Base-by-base conservation (phyloP, 2,888 invertebrate genomes). In the Sylvicola fuscatus region DNA sequence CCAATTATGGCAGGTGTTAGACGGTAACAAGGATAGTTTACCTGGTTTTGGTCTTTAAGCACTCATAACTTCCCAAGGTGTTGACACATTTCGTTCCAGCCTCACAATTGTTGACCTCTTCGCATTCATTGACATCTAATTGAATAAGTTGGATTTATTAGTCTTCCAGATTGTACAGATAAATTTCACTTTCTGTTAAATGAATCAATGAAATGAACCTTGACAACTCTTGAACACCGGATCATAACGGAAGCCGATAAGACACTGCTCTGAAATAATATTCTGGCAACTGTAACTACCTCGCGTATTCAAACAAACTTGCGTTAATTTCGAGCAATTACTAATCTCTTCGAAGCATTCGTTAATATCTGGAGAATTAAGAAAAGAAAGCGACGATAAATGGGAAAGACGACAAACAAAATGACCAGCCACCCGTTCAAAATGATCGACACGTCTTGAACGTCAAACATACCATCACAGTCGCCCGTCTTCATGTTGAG, bases 61-160 rank as follows among this genome's bases (percentile, higher is more conserved):
- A 82, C 2, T 68, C 59, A 52, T 72, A 86, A 1, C 79, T 74
- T 0, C 86, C 86, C 3, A 70, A 60, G 0, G 73, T 74, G 53
- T 89, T 89, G 13, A 72, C 51, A 46, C 87, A 87, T 2, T 66
- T 62, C 16, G 71, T 70, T 29, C 64, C 61, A 6, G 59, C 56
- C 1, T 61, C 65, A 37, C 74, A 74, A 0, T 64, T 62, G 46
- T 58, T 56, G 0, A 71, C 70, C 27, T 65, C 61, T 1, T 58
- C 55, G 47, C 83, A 84, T 49, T 84, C 84, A 51, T 89, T 70
- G 34, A 84, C 64, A 57, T 89, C 89, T 79, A 33, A 29, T 6
- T n/a, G n/a, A n/a, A n/a, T n/a, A n/a, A n/a, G n/a, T n/a, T n/a
- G n/a, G n/a, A n/a, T n/a, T n/a, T n/a, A n/a, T n/a, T n/a, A n/a